Evolutionary conservation across 2,797 vertebrate species (phyloP), one percentile per base, ranked within the genome.

Genomic region (Luscinia luscinia): DNA sequence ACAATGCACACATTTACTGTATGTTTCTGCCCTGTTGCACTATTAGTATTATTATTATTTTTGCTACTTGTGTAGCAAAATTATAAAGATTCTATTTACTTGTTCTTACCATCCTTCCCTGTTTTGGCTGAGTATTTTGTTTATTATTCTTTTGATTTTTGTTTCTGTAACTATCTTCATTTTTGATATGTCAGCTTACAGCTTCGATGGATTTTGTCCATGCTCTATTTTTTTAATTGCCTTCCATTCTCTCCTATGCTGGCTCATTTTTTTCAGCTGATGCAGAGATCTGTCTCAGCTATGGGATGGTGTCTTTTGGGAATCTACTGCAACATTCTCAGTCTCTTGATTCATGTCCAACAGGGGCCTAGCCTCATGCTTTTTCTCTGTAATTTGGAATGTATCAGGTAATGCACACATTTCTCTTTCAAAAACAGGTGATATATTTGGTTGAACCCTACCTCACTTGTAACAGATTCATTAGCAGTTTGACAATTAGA

Each of bases 401-500:
- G 5, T 36, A 84, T 10, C 21, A 62, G 55, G 62, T 32, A 78
- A 77, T 10, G 27, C 24, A 64, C 15, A 64, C 20, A 48, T 63
- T 54, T 36, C n/a, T 46, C 54, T 61, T 62, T 46, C 72, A 93
- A 72, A 88, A 87, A 57, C 3, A 74, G 58, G 32, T 30, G 40
- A 27, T 36, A 36, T 61, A 70, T 91, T 75, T 57, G 79, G 64
- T 57, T 80, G 43, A 91, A 82, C 34, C 58, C 64, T 92, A 68
- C 45, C 67, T 94, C 84, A 87, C 84, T 90, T 94, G 84, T 87
- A 96, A 84, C 84, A 93, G 79, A 92, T 64, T 80, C 28, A 43
- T 73, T 57, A 92, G 48, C 10, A 11, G 32, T 67, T 89, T 76
- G 52, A 57, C 52, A 76, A 84, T 87, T 76, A 55, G 24, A 92